Percentiles rank a stretch among this genome's conserved stretches.
These are phyloP conservation scores for Drosophila quasianomalipes DNA, from an alignment of 2,888 invertebrate genomes.

Conservation along the genomic window DNA sequence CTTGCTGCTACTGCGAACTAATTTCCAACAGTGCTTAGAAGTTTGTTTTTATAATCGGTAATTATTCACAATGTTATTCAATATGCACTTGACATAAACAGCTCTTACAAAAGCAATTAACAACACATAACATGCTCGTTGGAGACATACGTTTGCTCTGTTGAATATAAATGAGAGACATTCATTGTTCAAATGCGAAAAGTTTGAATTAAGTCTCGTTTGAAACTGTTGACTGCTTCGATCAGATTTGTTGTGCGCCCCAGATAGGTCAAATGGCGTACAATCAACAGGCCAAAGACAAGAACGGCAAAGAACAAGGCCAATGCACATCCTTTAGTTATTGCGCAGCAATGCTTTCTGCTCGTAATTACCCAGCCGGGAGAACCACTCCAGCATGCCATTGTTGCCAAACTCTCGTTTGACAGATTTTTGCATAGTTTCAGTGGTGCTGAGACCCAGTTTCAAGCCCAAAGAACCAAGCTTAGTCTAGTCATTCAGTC, in stretches of 20 bases:
- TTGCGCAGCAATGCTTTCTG: conserved; percentile 56
- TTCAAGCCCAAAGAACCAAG: neutral
- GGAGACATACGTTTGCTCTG: neutral
- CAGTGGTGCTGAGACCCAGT: conserved; percentile 8
- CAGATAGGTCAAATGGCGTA: conserved; percentile 51
- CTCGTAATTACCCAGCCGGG: conserved; percentile 63
- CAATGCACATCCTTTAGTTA: conserved; percentile 35
- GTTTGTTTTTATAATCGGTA: neutral
- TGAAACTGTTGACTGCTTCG: conserved; percentile 26
- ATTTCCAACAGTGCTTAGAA: neutral
- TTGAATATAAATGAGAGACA: neutral
- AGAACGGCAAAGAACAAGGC: conserved; percentile 28
- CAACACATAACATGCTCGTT: neutral
- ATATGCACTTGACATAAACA: neutral
- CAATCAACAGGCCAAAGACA: conserved; percentile 17
- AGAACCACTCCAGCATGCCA: conserved; percentile 58
- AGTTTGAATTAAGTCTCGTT: neutral
- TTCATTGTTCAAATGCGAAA: neutral
- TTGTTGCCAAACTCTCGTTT: conserved; percentile 63
- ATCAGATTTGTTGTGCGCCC: conserved; percentile 46
- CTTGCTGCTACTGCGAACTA: too few relatives aligned
- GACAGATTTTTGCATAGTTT: conserved; percentile 67
- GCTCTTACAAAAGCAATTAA: conserved; percentile 1
- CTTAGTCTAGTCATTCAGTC: conserved; percentile 64
- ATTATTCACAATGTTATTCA: neutral